Base-by-base conservation (phyloP, 2,888 invertebrate species). In the Heliconius ismenius region DNA sequence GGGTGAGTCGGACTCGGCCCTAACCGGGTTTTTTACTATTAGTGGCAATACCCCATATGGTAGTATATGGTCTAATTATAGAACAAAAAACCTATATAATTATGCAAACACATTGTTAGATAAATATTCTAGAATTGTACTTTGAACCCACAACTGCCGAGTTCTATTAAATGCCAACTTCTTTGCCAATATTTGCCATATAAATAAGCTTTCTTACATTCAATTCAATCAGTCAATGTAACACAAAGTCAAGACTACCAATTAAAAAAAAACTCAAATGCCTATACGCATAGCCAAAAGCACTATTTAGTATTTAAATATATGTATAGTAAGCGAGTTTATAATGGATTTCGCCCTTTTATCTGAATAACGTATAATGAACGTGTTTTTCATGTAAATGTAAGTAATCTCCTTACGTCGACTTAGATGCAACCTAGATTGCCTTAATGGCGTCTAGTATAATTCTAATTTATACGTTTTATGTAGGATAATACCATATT, bases 401-500 rank as follows among this genome's bases (percentile, higher is more conserved):
- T 77, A 69, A 78, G 78, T 79, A 79, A 79, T 76, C 80, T 79
- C 78, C 77, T 80, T 78, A 78, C 76, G 80, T 78, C 79, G 78
- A 74, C 76, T 81, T 78, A 81, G 80, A 79, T 81, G 77, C 67
- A 77, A 69, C 63, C 74, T 72, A 79, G 81, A 81, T 81, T 80
- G 60, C 70, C 74, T 75, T 81, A 81, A 80, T 80, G 80, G 76
- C 68, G 67, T 26, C 43, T 39, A 58, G 70, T 73, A 73, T 73
- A 76, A 78, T 74, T 67, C 74, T 72, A 73, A 76, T 78, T 74
- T 73, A 74, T 75, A 70, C 62, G 4, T n/a, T 75, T 54, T 76
- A 75, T 67, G 58, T 68, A 58, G 62, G 62, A 64, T 74, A 72
- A 76, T 76, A 65, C 36, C 72, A 76, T 75, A 76, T 76, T 78